Evolutionary conservation across 1,140 invertebrate species (phyloP), one percentile per base, ranked within the genome.

Genomic region (Dreissena rostriformis): DNA sequence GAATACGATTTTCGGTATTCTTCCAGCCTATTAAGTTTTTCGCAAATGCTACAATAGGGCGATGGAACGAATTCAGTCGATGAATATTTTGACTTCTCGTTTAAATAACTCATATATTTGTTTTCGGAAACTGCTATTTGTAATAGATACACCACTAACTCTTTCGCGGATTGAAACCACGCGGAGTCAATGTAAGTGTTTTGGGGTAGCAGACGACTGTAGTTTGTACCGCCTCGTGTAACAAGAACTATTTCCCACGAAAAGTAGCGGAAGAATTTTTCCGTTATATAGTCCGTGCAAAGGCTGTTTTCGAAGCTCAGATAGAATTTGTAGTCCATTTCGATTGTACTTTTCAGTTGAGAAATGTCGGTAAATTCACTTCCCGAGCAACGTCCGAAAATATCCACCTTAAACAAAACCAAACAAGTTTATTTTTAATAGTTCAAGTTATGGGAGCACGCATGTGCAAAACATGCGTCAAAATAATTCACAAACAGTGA

Each of bases 201-300:
- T 71, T 72, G 68, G 2, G 78, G 78, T 26, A 81, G 28, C n/a
- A 61, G 17, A 49, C 39, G 24, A 53, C 65, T 39, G 55, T 82
- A 82, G 29, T 63, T 39, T 8, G 39, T 6, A 28, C 71, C 68
- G 19, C 80, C 80, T 14, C 80, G 72, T 0, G 66, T 61, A 15
- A 82, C 63, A 26, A 70, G 28, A 22, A 82, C 28, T 19, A 75
- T 15, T 53, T 82, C 65, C n/a, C 57, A 52, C 26, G 15, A 22
- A 29, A 29, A 68, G 26, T 73, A 82, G 10, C 17, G 14, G 28
- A 75, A 82, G 52, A 75, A 82, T 28, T 82, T 82, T 22, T 82
- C 80, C 22, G 80, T 75, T 0, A 82, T 52, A 39, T 82, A 82
- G 51, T 82, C 80, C 29, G n/a, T 68, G 61, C 80, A 82, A n/a